Conservation (phyloP, 37 sponge, comb jelly and placozoan species). For the Haliclona indistincta region DNA sequence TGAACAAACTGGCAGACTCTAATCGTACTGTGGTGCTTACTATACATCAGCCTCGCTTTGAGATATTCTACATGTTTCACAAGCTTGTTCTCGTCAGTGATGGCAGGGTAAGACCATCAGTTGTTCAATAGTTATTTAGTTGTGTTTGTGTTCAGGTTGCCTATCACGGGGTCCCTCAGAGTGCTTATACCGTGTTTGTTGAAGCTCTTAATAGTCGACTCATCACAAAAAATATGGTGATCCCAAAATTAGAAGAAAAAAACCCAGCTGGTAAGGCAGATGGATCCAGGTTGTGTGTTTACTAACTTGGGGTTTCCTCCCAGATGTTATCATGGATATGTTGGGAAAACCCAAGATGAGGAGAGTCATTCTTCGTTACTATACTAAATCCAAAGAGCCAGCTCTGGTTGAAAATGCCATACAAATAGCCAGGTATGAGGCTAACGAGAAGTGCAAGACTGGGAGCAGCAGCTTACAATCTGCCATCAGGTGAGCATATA, state of each 20-base stretch:
- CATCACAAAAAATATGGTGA: conserved; percentile 32
- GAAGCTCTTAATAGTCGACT: neutral
- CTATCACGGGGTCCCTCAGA: conserved; percentile 9
- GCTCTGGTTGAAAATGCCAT: conserved; percentile 38
- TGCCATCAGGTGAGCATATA: too few species aligned
- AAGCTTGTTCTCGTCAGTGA: conserved; percentile 46
- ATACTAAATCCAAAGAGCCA: conserved; percentile 34
- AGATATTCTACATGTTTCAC: conserved; percentile 44
- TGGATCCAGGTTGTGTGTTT: neutral
- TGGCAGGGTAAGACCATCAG: conserved; percentile 36
- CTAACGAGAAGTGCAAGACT: too few species aligned
- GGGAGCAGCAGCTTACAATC: too few species aligned
- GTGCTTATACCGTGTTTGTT: conserved; percentile 13
- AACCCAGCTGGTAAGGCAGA: conserved; percentile 12
- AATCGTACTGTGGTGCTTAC: conserved; percentile 70
- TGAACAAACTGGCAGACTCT: conserved; percentile 58
- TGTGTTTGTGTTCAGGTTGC: conserved; percentile 10
- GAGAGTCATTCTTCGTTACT: conserved; percentile 36
- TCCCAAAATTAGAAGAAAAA: conserved; percentile 64
- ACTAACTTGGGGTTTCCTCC: neutral
- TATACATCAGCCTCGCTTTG: conserved; percentile 67
- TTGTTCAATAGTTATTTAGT: too few species aligned
- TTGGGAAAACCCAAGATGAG: conserved; percentile 44
- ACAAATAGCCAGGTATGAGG: conserved; percentile 34
- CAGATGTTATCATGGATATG: conserved; percentile 68